Evolutionary conservation across 2,888 invertebrate species (phyloP).

Genomic region (Polyommatus iphigenia): DNA sequence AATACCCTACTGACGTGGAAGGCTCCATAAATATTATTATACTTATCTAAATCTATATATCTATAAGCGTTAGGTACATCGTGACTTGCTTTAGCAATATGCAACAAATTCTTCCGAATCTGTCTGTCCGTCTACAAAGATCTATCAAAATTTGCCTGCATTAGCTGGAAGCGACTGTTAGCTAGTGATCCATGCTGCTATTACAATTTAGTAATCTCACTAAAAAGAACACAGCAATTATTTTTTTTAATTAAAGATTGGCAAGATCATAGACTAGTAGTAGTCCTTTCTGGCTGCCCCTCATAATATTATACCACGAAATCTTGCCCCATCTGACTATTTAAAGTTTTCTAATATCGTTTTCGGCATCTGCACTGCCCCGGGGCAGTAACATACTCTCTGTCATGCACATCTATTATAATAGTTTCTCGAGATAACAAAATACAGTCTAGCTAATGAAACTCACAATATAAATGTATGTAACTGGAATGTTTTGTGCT

Average conservation of each 20-base stretch:
- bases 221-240: conserved; percentile 12
- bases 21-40: background rate
- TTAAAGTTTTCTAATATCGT: too few relatives aligned
- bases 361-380: too few relatives aligned
- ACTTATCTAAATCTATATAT: background rate
- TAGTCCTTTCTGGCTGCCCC: too few relatives aligned
- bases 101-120: background rate
- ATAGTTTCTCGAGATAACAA: conserved; percentile 14
- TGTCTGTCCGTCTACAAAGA: background rate
- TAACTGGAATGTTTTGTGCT: background rate
- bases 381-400: background rate
- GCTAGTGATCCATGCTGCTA: background rate
- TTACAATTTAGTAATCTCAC: conserved; percentile 11
- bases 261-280: too few relatives aligned
- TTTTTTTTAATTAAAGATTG: background rate
- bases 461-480: background rate
- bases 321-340: too few relatives aligned
- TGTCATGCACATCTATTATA: background rate
- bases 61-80: conserved; percentile 1
- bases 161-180: background rate
- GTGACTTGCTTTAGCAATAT: conserved; percentile 5
- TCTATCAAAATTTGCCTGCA: conserved; percentile 1
- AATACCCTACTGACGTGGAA: background rate
- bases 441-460: background rate
- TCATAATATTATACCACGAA: too few relatives aligned